Conservation (phyloP, 92 coral and sea anemone species). For the Siderastrea radians region DNA sequence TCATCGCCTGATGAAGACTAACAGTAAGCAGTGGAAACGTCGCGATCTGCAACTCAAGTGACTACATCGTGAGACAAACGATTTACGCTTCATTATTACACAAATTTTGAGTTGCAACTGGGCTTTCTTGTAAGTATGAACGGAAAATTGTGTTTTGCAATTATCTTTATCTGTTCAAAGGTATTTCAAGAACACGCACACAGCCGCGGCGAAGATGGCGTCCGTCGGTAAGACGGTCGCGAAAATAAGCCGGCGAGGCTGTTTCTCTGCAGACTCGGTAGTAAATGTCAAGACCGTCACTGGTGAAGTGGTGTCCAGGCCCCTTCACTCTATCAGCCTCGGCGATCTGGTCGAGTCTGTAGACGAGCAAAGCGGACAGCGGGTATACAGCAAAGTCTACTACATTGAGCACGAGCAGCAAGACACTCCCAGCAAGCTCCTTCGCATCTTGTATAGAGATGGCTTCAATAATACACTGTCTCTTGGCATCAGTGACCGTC, state of each 20-base stretch:
- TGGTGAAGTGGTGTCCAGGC: slow-evolving; percentile 25
- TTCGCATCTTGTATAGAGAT: slow-evolving; percentile 57
- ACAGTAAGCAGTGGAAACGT: too few relatives aligned
- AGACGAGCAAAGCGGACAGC: slow-evolving; percentile 53
- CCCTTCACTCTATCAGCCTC: slow-evolving; percentile 38
- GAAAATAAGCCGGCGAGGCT: slow-evolving; percentile 27
- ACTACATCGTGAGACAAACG: too few relatives aligned
- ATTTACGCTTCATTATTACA: too few relatives aligned
- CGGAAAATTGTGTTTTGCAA: too few relatives aligned
- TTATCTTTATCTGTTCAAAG: not conserved
- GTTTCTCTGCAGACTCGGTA: slow-evolving; percentile 29
- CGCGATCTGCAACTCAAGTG: too few relatives aligned
- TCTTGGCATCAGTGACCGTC: slow-evolving; percentile 57
- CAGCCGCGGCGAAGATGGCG: too few relatives aligned
- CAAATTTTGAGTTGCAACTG: too few relatives aligned
- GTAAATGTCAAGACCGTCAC: slow-evolving; percentile 21
- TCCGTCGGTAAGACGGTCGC: not conserved
- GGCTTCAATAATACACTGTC: slow-evolving; percentile 38
- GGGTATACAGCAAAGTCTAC: slow-evolving; percentile 53
- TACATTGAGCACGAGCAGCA: slow-evolving; percentile 59
- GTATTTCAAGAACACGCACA: too few relatives aligned
- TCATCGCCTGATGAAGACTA: too few relatives aligned
- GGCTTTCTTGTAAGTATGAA: too few relatives aligned
- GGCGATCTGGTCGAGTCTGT: slow-evolving; percentile 62
- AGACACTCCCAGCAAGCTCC: slow-evolving; percentile 46